Conservation (phyloP, 2,797 vertebrate genomes). For the Coracias cyanogaster region DNA sequence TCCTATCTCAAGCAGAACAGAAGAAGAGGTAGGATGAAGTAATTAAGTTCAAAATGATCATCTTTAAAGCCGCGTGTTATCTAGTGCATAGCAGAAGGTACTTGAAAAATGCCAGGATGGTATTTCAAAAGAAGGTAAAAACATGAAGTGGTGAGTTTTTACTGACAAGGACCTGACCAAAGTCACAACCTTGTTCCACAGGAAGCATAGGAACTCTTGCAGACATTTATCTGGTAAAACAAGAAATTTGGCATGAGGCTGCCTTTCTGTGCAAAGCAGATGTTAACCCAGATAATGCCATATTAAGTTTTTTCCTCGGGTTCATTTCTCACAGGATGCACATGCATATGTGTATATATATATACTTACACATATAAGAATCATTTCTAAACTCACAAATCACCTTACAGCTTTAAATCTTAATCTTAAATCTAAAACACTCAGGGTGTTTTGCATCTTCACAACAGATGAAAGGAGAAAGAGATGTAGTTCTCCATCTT, state of each 20-base stretch:
- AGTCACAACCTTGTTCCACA: neutral
- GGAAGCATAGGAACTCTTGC: neutral
- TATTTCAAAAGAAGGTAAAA: neutral
- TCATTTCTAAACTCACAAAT: neutral
- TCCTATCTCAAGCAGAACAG: neutral
- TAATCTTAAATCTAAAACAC: neutral
- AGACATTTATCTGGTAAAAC: neutral
- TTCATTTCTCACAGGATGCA: neutral
- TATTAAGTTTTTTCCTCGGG: neutral
- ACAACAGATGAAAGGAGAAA: neutral
- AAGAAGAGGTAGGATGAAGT: neutral
- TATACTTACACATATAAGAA: neutral
- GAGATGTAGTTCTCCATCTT: neutral
- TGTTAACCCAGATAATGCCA: neutral
- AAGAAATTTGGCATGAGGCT: neutral
- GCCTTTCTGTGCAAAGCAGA: neutral
- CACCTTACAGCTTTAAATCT: neutral
- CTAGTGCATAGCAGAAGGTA: neutral
- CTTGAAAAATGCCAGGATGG: neutral
- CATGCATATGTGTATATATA: neutral
- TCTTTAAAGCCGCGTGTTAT: constrained; percentile 3
- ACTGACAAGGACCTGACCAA: neutral
- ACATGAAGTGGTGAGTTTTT: neutral
- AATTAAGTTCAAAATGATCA: neutral
- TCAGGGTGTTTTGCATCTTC: neutral